Base-by-base conservation (phyloP, 2,888 invertebrate species). In the Hypolimnas misippus region DNA sequence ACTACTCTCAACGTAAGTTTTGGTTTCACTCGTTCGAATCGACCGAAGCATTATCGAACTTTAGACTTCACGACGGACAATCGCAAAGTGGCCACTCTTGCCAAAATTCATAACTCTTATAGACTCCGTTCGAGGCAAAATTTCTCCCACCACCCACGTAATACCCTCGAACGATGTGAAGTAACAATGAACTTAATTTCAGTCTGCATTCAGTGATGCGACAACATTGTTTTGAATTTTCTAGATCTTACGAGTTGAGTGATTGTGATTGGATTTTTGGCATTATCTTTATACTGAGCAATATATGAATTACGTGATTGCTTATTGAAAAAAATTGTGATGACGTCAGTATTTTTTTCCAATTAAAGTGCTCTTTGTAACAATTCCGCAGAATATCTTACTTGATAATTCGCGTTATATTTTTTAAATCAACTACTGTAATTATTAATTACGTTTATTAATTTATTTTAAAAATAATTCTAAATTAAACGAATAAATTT, bases 21-120 rank as follows among this genome's bases (percentile, higher is more conserved):
- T 25, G 29, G 58, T 59, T 59, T 67, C 65, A 38, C 65, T 29
- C 55, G 54, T 61, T 58, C 65, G 62, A 59, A 62, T n/a, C 35
- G 35, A 53, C 65, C 65, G 58, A 54, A 67, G 65, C 67, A 65
- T 65, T 54, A 62, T 67, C 58, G 56, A 55, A 62, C 61, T 62
- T 64, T 62, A 67, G 64, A 67, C 66, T 67, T 52, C 61, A 56
- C 66, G 66, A 53, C 64, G 62, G 64, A 58, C 53, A 64, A 56
- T 62, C 64, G 64, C 42, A 67, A 65, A 67, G 66, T 67, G 64
- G 17, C 53, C 56, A 62, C 58, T 54, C 14, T 57, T 65, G 66
- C 66, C 66, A 67, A 64, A 61, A 52, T 62, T 53, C 44, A 46
- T 51, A 57, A 57, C 64, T 67, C 59, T 62, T 67, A 67, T 67